These are phyloP conservation scores for Trimorus sp. DNA, from an alignment of 2,888 invertebrate genomes.

Conservation along the genomic window DNA sequence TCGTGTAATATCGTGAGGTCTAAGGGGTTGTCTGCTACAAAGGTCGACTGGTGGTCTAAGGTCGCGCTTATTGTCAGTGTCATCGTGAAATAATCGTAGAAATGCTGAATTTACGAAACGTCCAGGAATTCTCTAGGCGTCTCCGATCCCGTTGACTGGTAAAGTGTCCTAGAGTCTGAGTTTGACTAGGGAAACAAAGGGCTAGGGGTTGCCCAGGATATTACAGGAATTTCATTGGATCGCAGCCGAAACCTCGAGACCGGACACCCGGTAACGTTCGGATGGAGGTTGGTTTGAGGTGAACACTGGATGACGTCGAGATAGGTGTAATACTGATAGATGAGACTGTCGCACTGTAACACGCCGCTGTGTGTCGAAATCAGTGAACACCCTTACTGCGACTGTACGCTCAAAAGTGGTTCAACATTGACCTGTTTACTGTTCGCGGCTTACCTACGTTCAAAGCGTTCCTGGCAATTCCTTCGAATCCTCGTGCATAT, in stretches of 20 bases:
- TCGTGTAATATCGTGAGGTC: conserved; percentile 49
- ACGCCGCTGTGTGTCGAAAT: conserved; percentile 23
- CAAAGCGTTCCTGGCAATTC: too few relatives aligned
- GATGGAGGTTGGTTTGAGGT: too few relatives aligned
- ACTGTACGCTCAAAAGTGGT: conserved; percentile 49
- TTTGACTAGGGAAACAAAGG: not conserved
- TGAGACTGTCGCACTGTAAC: conserved; percentile 34
- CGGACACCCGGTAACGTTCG: too few relatives aligned
- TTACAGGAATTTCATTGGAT: conserved; percentile 38
- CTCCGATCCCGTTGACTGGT: too few relatives aligned
- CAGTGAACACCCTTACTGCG: conserved; percentile 33
- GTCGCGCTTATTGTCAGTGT: conserved; percentile 39
- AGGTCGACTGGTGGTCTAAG: conserved; percentile 22
- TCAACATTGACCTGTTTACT: conserved; percentile 39
- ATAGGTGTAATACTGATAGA: conserved; percentile 47
- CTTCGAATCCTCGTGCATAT: too few relatives aligned
- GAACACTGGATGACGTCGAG: conserved; percentile 24
- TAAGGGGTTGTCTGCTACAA: conserved; percentile 23
- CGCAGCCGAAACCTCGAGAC: too few relatives aligned
- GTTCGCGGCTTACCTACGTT: too few relatives aligned
- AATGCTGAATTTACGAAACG: not conserved
- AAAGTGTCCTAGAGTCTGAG: too few relatives aligned
- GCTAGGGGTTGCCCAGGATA: not conserved
- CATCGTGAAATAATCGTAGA: conserved; percentile 10
- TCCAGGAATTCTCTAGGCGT: too few relatives aligned